A percentile compares a stretch with the other conserved stretches of the same genome.
phyloP scores from a whole-genome alignment of 2,113 vertebrate genomes.

The Acanthisitta chloris region DNA sequence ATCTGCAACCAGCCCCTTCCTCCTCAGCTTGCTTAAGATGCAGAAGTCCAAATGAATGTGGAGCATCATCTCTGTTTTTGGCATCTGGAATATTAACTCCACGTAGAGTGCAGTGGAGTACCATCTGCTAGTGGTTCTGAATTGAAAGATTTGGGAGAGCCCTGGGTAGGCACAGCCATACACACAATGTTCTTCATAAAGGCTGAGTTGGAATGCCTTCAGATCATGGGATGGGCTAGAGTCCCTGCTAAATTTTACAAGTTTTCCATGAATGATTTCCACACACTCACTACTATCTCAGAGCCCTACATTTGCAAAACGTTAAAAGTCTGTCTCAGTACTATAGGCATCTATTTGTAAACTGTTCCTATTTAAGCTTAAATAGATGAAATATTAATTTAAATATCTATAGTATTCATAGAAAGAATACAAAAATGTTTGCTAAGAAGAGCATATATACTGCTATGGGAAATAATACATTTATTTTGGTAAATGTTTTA shows the following conservation, averaged over 20 bases:
- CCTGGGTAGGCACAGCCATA: neutral
- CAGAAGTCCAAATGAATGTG: neutral
- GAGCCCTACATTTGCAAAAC: neutral
- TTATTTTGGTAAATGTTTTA: neutral
- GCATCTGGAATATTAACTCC: neutral
- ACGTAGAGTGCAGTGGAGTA: neutral
- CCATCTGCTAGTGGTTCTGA: neutral
- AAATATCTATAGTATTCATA: neutral
- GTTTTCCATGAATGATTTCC: neutral
- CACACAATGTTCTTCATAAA: neutral
- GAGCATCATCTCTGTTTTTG: neutral
- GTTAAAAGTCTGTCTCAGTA: neutral
- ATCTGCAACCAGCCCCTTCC: fast-evolving
- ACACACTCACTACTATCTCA: neutral
- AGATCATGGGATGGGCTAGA: neutral
- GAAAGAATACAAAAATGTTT: neutral
- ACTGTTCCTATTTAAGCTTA: neutral
- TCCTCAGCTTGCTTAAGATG: neutral
- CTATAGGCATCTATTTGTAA: neutral
- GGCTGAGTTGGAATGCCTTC: neutral
- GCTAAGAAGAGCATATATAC: neutral
- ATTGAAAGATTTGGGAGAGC: neutral
- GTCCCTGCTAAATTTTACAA: neutral
- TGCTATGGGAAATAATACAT: neutral
- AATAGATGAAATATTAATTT: neutral